Base-by-base conservation (phyloP, 1,140 invertebrate genomes). In the Heliconius himera region DNA sequence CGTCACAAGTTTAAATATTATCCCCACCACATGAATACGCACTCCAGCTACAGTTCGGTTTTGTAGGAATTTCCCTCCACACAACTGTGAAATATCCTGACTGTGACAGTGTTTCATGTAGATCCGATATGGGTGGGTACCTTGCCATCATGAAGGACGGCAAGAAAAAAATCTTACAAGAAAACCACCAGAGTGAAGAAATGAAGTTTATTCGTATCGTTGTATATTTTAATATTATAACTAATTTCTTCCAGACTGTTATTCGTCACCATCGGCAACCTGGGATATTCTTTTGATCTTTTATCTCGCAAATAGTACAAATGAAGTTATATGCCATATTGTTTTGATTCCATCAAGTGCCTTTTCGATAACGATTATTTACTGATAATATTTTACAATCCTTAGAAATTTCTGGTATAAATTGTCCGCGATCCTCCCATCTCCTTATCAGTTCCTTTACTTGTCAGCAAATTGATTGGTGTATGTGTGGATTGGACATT, bases 271-370 rank as follows among this genome's bases (percentile, higher is more conserved):
- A 79, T 71, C 81, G 78, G 81, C 76, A 70, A 78, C 26, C 41
- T 51, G 38, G 60, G 49, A 74, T 49, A 80, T 60, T 46, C 56
- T 71, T 78, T 82, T 80, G 75, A 78, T 56, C 46, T 71, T 36
- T 82, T 82, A 82, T 82, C 78, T 77, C 38, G 70, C 38, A 73
- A 46, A 79, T 79, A 73, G 22, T 70, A 75, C 29, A 76, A 79
- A 70, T 51, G 38, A 72, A 73, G 26, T 81, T 74, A 81, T 76
- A 51, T 38, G 29, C 26, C 71, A n/a, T 80, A 80, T 80, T 72
- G 66, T 75, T 78, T 70, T 76, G 77, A 81, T 81, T 76, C 81
- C 71, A 75, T 80, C 74, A 26, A 74, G 60, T 74, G 16, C 51
- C 46, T 36, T 78, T 76, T 72, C 49, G 49, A 74, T 70, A 73